Conservation (phyloP, 1,140 invertebrate genomes). For the Tetragonula clypearis region DNA sequence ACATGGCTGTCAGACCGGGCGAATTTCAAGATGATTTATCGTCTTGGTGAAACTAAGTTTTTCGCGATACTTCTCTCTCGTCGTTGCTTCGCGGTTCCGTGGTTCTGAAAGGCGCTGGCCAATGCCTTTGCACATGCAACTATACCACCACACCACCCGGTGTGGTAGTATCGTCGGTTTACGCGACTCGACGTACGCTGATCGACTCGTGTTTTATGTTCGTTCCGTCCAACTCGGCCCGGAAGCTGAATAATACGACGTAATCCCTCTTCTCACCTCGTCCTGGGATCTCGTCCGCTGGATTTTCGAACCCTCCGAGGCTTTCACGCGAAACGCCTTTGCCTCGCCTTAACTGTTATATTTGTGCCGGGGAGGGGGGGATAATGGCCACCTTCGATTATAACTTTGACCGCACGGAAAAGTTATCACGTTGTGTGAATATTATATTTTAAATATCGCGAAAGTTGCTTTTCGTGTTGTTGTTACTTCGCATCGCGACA, state of each 20-base stretch:
- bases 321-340: slow-evolving; percentile 16
- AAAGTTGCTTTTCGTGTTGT: neutral
- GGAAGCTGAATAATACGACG: slow-evolving; percentile 32
- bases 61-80: slow-evolving; percentile 71
- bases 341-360: slow-evolving; percentile 26
- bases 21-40: slow-evolving; percentile 80
- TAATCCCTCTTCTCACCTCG: slow-evolving; percentile 20
- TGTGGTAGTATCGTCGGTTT: slow-evolving; percentile 2
- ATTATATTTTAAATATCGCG: neutral
- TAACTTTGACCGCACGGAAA: slow-evolving; percentile 13
- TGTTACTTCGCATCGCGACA: too few species aligned
- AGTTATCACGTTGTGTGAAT: neutral
- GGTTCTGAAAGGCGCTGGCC: slow-evolving; percentile 44
- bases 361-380: slow-evolving; percentile 20
- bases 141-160: neutral
- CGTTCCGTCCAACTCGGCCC: neutral
- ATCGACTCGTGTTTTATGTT: slow-evolving; percentile 56
- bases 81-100: slow-evolving; percentile 39
- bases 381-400: slow-evolving; percentile 42
- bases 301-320: slow-evolving; percentile 19
- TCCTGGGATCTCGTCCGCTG: slow-evolving; percentile 29
- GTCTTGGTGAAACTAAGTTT: slow-evolving; percentile 76
- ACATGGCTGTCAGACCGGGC: slow-evolving; percentile 77
- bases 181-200: slow-evolving; percentile 49
- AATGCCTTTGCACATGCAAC: slow-evolving; percentile 59